These are phyloP conservation scores for Acipenser oxyrinchus DNA, from an alignment of 2,797 vertebrate species.

Conservation along the genomic window DNA sequence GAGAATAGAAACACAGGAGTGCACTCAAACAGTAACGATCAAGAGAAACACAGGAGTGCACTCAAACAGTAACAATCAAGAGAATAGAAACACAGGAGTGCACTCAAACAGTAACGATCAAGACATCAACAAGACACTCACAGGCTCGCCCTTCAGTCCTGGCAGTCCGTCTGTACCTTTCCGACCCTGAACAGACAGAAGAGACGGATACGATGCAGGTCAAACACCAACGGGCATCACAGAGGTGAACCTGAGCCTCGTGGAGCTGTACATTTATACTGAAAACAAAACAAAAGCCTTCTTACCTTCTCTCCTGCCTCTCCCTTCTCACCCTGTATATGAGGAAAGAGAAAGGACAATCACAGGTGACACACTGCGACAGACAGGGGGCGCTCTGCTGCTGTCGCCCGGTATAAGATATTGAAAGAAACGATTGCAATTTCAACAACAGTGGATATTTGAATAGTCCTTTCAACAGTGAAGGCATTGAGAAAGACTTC, in stretches of 20 bases:
- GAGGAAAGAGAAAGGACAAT: background rate
- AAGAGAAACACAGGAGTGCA: background rate
- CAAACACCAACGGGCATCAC: too few relatives aligned
- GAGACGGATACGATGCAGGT: constrained; percentile 13
- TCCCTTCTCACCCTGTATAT: constrained; percentile 74
- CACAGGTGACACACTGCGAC: background rate
- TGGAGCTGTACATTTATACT: background rate
- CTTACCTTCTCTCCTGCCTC: constrained; percentile 71
- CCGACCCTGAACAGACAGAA: constrained; percentile 58
- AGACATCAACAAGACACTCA: constrained; percentile 45
- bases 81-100: background rate
- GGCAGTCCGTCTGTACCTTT: constrained; percentile 64
- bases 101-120: background rate
- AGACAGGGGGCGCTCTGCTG: background rate
- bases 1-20: too few relatives aligned
- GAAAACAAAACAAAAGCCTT: constrained; percentile 9
- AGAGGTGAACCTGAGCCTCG: too few relatives aligned
- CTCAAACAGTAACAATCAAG: background rate
- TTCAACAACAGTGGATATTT: too few relatives aligned
- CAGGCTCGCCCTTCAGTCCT: constrained; percentile 75
- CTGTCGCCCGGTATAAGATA: too few relatives aligned
- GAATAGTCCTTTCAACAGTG: too few relatives aligned
- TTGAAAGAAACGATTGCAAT: too few relatives aligned
- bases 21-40: background rate
- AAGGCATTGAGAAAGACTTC: too few relatives aligned